These are phyloP conservation scores for Kuschelorhynchus macadamiae DNA, from an alignment of 2,888 invertebrate genomes.

Conservation along the genomic window DNA sequence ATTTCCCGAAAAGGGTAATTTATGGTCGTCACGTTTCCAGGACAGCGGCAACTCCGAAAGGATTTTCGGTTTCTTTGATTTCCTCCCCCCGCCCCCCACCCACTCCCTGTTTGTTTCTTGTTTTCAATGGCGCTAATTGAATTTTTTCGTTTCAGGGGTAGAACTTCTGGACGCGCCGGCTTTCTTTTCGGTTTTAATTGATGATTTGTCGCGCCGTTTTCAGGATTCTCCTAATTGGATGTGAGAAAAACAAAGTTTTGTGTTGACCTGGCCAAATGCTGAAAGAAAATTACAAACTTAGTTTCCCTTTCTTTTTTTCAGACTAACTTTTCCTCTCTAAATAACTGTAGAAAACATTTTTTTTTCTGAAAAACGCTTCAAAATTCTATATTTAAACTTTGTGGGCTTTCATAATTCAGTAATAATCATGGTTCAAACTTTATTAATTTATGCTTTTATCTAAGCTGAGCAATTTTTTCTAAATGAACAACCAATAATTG, in stretches of 20 bases:
- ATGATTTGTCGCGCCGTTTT: conserved; percentile 6
- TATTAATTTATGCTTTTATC: too few relatives aligned
- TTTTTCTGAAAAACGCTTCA: too few relatives aligned
- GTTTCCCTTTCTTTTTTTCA: too few relatives aligned
- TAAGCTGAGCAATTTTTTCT: too few relatives aligned
- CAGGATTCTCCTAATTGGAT: conserved; percentile 35
- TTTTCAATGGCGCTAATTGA: conserved; percentile 52
- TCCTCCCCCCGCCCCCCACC: too few relatives aligned
- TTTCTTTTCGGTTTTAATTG: neutral
- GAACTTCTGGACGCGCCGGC: conserved; percentile 27
- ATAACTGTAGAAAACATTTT: too few relatives aligned
- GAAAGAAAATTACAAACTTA: too few relatives aligned
- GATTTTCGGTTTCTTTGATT: conserved; percentile 52
- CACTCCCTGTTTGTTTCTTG: conserved; percentile 50
- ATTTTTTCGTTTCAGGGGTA: conserved; percentile 49
- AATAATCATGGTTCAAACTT: too few relatives aligned
- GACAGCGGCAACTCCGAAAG: conserved; percentile 52
- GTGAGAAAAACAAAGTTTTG: conserved; percentile 21
- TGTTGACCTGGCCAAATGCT: neutral
- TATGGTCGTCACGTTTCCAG: conserved; percentile 50
- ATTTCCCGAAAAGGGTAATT: conserved; percentile 48
- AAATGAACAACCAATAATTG: too few relatives aligned
- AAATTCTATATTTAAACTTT: too few relatives aligned
- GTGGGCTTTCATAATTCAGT: too few relatives aligned
- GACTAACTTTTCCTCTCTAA: too few relatives aligned